These are phyloP conservation scores for Tanaodytes sp. DNA, from an alignment of 2,888 invertebrate species.

Conservation along the genomic window DNA sequence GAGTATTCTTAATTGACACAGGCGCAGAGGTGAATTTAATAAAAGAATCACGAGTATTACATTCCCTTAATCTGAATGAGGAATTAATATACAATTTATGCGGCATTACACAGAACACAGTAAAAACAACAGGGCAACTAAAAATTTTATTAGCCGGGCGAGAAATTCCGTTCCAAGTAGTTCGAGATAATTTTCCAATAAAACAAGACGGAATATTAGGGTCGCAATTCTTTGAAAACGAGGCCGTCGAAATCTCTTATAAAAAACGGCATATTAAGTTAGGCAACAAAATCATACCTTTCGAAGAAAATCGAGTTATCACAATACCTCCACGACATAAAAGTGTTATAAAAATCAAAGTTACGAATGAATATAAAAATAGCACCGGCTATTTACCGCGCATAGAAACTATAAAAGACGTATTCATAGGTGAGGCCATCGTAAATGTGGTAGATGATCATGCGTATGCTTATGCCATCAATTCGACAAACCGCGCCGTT, in stretches of 20 bases:
- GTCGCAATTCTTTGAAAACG: neutral
- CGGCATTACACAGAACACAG: no score
- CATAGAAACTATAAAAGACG: neutral
- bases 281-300: neutral
- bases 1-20: no score
- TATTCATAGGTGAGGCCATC: neutral
- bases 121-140: no score
- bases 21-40: no score
- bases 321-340: constrained; percentile 3
- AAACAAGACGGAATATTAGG: neutral
- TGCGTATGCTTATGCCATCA: constrained; percentile 1
- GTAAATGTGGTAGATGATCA: neutral
- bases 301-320: neutral
- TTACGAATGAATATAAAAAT: constrained; percentile 1
- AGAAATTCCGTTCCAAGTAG: neutral
- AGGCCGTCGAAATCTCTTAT: neutral
- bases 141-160: no score
- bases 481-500: neutral
- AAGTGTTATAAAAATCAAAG: neutral
- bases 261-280: neutral
- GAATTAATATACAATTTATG: no score
- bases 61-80: no score
- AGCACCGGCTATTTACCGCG: neutral
- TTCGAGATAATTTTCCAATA: neutral
- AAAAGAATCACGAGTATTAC: no score